Percentiles rank a stretch among this genome's conserved stretches.
phyloP scores from a whole-genome alignment of 2,888 invertebrate genomes.

The Plebejus argus region DNA sequence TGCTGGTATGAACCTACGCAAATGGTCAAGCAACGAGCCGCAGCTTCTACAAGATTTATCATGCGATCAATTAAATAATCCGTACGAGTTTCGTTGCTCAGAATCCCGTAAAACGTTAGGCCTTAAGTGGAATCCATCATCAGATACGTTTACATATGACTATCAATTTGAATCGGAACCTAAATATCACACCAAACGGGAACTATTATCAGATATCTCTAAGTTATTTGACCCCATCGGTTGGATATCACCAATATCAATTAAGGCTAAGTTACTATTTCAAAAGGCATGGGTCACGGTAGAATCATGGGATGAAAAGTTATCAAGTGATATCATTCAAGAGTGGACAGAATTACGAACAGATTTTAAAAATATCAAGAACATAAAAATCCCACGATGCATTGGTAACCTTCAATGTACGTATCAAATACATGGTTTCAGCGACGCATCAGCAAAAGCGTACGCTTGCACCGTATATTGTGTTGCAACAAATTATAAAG shows the following conservation, averaged over 20 bases:
- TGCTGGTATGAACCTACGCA: constrained; percentile 39
- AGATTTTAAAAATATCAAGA: background rate
- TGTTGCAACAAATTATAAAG: constrained; percentile 33
- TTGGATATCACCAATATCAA: background rate
- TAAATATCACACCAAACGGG: background rate
- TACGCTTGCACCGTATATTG: constrained; percentile 38
- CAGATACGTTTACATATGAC: too few species aligned
- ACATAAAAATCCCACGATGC: constrained; percentile 9
- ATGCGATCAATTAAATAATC: constrained; percentile 30
- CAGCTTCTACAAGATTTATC: too few species aligned
- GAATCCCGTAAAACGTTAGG: constrained; percentile 38
- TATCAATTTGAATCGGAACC: too few species aligned
- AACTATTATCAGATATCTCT: background rate
- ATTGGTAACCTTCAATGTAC: background rate
- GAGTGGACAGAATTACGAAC: background rate
- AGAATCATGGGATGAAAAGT: too few species aligned
- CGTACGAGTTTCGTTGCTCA: constrained; percentile 33
- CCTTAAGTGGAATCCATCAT: constrained; percentile 20
- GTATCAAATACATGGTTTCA: constrained; percentile 37
- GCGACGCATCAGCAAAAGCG: constrained; percentile 39
- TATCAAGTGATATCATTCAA: background rate
- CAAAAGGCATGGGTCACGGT: background rate
- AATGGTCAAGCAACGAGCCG: too few species aligned
- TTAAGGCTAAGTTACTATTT: background rate
- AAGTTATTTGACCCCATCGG: background rate